Evolutionary conservation across 2,888 invertebrate species (phyloP), one percentile per base, ranked within the genome.

Genomic region (Drosophila helvetica): DNA sequence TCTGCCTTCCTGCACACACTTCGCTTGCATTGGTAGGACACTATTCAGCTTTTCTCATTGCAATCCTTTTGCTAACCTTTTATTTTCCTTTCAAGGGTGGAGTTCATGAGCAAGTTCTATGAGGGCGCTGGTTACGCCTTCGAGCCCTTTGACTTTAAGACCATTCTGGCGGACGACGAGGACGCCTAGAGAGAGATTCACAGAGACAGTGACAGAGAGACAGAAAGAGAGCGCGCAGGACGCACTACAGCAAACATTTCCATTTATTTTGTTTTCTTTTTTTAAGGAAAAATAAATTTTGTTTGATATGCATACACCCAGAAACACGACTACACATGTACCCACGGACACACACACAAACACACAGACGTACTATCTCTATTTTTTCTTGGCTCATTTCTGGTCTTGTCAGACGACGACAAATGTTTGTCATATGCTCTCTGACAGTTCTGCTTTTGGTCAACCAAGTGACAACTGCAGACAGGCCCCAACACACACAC

Each of bases 1-100:
- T 99, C 99, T 12, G 99, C 99, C 47, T 99, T 99, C 94, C 93
- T 99, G 81, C 99, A 99, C 92, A 99, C 99, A 0, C 94, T 99
- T 84, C 97, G 99, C 94, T 94, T 99, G 90, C 99, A 99, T 93
- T 99, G 99, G 98, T 98, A 92, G 92, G 76, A 76, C 18, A 2
- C 6, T 5, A 15, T 10, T 3, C 0, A 12, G 25, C 22, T 5
- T 22, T 22, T 25, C 18, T 19, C 1, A 5, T 2, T 1, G n/a
- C 12, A 17, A 15, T 19, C 6, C 9, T 30, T 10, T 8, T 33
- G 15, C 2, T 30, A 18, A 46, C 1, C 6, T 1, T 46, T 1
- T 33, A 7, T 19, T 6, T 45, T 25, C 7, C 10, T 2, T 43
- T 9, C 3, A 6, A 97, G 97, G 97, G 98, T 98, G 89, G 98